Base-by-base conservation (phyloP, 1,140 invertebrate species). In the Drosophila tristis region DNA sequence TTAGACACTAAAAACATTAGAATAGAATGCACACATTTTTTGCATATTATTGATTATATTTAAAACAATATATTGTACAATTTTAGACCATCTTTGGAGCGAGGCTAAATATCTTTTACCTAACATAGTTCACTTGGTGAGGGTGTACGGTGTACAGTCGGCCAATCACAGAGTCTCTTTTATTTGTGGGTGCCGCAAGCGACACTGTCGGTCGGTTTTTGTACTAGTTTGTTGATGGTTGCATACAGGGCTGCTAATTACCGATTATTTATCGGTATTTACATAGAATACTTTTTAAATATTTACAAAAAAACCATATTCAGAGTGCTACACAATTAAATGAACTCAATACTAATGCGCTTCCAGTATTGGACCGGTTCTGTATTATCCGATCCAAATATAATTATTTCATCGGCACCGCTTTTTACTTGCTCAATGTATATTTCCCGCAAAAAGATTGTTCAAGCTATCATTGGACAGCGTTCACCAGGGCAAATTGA, bases 11-110 rank as follows among this genome's bases (percentile, higher is more conserved):
- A 59, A 29, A 53, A 63, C 35, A 53, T 57, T 43, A 50, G 25
- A 48, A 26, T 66, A 15, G 6, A 66, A 16, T 55, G 44, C 53
- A 65, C 49, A 48, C 58, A 55, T 79, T 89, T 75, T 63, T 43
- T 15, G 49, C 50, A 70, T 70, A 62, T 78, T 71, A 79, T 49
- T 53, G 59, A 74, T 70, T 80, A 20, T 48, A 53, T 65, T 74
- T 80, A 60, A 43, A 51, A 63, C 78, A 71, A 58, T 68, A 74
- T 80, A 74, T 84, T 71, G 4, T 55, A 68, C 59, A 78, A 84
- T 89, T 84, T 90, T 84, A 74, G 89, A 90, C 84, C 72, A 74
- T 79, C 74, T 84, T 76, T 58, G 59, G 70, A 79, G 79, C 51
- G 51, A 80, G 23, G 78, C 71, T 49, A 76, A 29, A 39, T 39